Evolutionary conservation across 2,113 vertebrate genomes (phyloP).

Genomic region (Hippocampus zosterae): DNA sequence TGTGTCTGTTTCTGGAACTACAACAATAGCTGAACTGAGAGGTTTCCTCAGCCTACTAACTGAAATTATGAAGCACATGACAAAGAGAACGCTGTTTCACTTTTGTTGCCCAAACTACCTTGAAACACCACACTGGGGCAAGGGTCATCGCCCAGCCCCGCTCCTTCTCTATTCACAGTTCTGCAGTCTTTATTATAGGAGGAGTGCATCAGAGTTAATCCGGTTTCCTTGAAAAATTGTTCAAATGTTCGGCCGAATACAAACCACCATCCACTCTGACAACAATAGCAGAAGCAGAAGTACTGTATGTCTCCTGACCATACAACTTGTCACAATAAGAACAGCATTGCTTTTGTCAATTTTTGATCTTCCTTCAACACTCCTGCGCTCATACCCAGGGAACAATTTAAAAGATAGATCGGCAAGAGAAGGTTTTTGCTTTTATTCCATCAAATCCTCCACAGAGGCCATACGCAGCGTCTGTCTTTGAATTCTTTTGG

Average conservation of each 20-base stretch:
- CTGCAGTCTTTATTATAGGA: too few relatives aligned
- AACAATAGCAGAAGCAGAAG: conserved; percentile 30
- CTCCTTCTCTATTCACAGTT: background rate
- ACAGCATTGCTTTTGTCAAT: conserved; percentile 25
- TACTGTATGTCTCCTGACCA: conserved; percentile 14
- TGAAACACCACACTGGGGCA: conserved; percentile 12
- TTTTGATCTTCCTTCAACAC: conserved; percentile 29
- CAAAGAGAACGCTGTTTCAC: background rate
- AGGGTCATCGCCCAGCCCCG: conserved; percentile 29
- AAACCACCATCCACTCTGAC: conserved; percentile 13
- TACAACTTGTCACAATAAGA: conserved; percentile 39
- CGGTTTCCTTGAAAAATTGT: conserved; percentile 12
- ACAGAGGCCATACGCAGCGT: conserved; percentile 11
- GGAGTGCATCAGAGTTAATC: conserved; percentile 12
- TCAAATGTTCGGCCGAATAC: conserved; percentile 13
- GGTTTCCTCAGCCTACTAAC: background rate
- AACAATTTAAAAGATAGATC: conserved; percentile 46
- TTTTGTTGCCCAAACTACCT: background rate
- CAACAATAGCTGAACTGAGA: background rate
- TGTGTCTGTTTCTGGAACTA: background rate
- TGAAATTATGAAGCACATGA: background rate
- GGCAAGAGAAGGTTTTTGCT: conserved; percentile 29
- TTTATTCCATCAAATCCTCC: conserved; percentile 33
- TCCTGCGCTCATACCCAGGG: conserved; percentile 29
- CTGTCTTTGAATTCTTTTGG: conserved; percentile 10